Percentiles rank a stretch among this genome's conserved stretches.
phyloP scores from a whole-genome alignment of 2,888 invertebrate genomes.

The Cryptus viduatorius region DNA sequence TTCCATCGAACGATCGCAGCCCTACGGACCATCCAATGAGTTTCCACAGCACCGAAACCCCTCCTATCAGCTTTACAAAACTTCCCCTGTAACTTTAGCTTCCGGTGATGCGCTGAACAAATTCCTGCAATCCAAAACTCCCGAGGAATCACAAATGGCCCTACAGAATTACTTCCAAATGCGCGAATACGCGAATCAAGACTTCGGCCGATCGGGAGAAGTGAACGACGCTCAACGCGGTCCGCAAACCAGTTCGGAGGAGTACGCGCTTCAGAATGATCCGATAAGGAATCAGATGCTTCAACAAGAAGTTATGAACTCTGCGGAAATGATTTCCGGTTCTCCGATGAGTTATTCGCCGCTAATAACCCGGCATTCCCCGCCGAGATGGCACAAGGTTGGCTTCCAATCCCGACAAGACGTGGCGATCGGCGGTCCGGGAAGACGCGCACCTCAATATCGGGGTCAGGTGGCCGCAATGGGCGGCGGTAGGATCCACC shows the following conservation, averaged over 20 bases:
- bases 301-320: background rate
- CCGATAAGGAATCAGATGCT: constrained; percentile 11
- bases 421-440: constrained; percentile 7
- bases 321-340: background rate
- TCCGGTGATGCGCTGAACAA: constrained; percentile 72
- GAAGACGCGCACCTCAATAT: constrained; percentile 51
- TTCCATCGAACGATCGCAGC: background rate
- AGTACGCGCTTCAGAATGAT: background rate
- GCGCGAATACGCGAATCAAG: constrained; percentile 9
- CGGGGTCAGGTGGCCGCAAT: constrained; percentile 30
- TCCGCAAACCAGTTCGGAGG: background rate
- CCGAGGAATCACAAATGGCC: constrained; percentile 79
- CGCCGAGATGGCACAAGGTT: constrained; percentile 45
- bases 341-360: constrained; percentile 1
- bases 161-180: constrained; percentile 76
- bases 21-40: background rate
- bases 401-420: constrained; percentile 56
- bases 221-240: background rate
- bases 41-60: background rate
- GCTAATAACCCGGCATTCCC: constrained; percentile 10
- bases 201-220: background rate
- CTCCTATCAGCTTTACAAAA: background rate
- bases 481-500: constrained; percentile 26
- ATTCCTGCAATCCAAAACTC: constrained; percentile 80
- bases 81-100: constrained; percentile 13